Evolutionary conservation across 64 coral and sea anemone genomes (phyloP).

Genomic region (Exaiptasia diaphana): DNA sequence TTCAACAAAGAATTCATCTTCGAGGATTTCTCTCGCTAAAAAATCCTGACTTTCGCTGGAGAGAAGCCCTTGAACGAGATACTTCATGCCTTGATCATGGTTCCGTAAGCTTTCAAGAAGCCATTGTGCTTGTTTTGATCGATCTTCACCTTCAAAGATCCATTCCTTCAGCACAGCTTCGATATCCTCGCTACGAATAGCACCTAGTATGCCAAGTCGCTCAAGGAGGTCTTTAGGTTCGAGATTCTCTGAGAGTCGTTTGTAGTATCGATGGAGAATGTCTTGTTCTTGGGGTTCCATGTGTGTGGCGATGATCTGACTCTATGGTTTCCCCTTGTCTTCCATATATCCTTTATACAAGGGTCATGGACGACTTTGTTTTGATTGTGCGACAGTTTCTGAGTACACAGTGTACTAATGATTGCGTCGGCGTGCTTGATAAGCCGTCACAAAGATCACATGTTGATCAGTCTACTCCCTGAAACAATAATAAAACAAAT

Average conservation of each 20-base stretch:
- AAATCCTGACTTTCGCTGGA: constrained; percentile 11
- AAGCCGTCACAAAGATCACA: no score
- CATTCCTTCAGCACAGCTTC: neutral
- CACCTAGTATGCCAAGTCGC: neutral
- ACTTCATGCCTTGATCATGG: constrained; percentile 16
- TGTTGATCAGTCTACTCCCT: no score
- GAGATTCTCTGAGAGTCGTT: neutral
- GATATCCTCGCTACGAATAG: neutral
- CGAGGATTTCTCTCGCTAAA: constrained; percentile 45
- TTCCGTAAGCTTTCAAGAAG: constrained; percentile 31
- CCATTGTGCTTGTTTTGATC: constrained; percentile 26
- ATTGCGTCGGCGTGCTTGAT: no score
- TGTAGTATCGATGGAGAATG: neutral
- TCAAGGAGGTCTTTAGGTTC: neutral
- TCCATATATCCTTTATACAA: no score
- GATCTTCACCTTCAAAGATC: neutral
- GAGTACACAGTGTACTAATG: no score
- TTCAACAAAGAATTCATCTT: constrained; percentile 32
- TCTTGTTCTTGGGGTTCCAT: constrained; percentile 9
- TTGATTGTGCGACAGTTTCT: no score
- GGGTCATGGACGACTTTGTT: no score
- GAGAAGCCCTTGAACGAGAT: constrained; percentile 38
- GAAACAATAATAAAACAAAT: no score
- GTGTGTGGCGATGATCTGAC: no score
- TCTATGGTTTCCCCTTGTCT: no score